Conservation (phyloP, 2,797 vertebrate genomes). For the Bryconaethiops microstoma region DNA sequence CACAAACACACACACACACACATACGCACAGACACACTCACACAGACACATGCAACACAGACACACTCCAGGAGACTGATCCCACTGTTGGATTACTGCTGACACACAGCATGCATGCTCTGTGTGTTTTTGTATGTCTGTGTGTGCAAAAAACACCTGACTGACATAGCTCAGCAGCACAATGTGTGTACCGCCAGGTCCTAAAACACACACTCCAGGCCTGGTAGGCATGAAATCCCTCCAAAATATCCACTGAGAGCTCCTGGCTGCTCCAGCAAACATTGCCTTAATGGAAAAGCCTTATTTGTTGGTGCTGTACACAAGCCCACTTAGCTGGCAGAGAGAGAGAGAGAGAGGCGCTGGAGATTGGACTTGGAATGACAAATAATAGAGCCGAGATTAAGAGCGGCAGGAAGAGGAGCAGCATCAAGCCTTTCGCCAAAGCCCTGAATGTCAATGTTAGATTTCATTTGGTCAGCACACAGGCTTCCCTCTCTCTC, state of each 20-base stretch:
- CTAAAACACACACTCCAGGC: slow-evolving; percentile 51
- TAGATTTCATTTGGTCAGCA: slow-evolving; percentile 50
- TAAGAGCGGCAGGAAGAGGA: slow-evolving; percentile 49
- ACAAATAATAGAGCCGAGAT: slow-evolving; percentile 58
- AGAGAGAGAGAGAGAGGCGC: slow-evolving; percentile 22
- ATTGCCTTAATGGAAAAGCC: slow-evolving; percentile 50
- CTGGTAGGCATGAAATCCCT: slow-evolving; percentile 52
- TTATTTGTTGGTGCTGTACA: slow-evolving; percentile 51
- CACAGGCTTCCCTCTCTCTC: slow-evolving; percentile 14
- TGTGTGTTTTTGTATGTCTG: slow-evolving; percentile 33
- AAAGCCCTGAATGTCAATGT: slow-evolving; percentile 50
- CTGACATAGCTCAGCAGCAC: slow-evolving; percentile 37
- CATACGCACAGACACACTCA: slow-evolving; percentile 40
- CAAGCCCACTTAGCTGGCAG: slow-evolving; percentile 45
- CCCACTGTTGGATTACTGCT: slow-evolving; percentile 55
- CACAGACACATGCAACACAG: slow-evolving; percentile 18
- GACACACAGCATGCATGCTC: slow-evolving; percentile 44
- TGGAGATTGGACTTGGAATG: slow-evolving; percentile 55
- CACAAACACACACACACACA: slow-evolving; percentile 43
- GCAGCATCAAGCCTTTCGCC: slow-evolving; percentile 41
- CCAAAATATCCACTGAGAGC: slow-evolving; percentile 56
- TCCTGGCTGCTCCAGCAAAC: slow-evolving; percentile 46
- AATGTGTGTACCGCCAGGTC: slow-evolving; percentile 39
- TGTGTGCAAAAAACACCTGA: slow-evolving; percentile 34
- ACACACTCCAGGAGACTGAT: slow-evolving; percentile 45